Base-by-base conservation (phyloP, 2,888 invertebrate species). In the Ceramica pisi region DNA sequence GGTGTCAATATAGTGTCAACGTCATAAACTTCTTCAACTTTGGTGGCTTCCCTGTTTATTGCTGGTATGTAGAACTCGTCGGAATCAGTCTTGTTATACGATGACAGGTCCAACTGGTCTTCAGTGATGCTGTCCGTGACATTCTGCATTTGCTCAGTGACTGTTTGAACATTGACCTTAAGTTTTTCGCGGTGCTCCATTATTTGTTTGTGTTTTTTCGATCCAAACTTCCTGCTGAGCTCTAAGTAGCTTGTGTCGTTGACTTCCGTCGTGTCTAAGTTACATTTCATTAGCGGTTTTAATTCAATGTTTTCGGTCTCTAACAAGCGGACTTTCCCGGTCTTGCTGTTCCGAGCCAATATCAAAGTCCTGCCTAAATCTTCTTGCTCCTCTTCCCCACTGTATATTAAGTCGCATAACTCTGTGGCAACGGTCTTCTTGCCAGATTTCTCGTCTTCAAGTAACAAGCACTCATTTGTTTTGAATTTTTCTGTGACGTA, bases 211-310 rank as follows among this genome's bases (percentile, higher is more conserved):
- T 94, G 93, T 85, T 95, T 96, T 79, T 97, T 97, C 0, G 97
- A 97, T 2, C 97, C 97, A 86, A 97, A 97, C 79, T 97, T 96
- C 83, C 97, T 96, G 60, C 97, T 97, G 0, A 97, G 89, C 65
- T 95, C 95, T 31, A 94, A 85, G 56, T 88, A 84, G 26, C 91
- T 94, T 0, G 90, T 92, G 23, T 95, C 93, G 0, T 89, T 66
- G 0, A 82, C 44, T 10, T 89, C 86, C 0, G 89, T 65, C 0
- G 86, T 65, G 10, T 90, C 87, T 3, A 87, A 50, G 1, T 91
- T 86, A 0, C 77, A 81, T 71, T 88, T 89, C 0, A 93, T 23
- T 0, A 85, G 44, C 0, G 95, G 94, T 83, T 92, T 92, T 1
- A 95, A 26, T n/a, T 93, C 90, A 0, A 90, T 83, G n/a, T 79